Evolutionary conservation across 2,888 invertebrate genomes (phyloP).

Genomic region (Diachrysia chrysitis): DNA sequence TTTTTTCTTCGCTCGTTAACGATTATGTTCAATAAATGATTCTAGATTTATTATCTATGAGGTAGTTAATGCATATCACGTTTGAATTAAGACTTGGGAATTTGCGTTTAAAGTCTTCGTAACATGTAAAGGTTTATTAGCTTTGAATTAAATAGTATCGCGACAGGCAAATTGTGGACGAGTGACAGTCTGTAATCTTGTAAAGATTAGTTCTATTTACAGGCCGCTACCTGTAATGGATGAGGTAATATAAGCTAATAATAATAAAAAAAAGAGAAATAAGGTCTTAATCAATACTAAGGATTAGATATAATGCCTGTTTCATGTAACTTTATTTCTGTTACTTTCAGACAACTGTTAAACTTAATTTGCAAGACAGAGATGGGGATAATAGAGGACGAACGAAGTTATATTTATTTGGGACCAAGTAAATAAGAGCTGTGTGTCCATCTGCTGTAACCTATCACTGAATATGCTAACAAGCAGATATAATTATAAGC

Average conservation of each 20-base stretch:
- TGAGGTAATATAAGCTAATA: not conserved
- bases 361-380: not conserved
- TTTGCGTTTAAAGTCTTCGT: not conserved
- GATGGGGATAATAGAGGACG: not conserved
- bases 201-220: conserved; percentile 1
- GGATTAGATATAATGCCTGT: not conserved
- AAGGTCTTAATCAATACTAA: not conserved
- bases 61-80: conserved; percentile 17
- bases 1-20: conserved; percentile 34
- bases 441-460: not conserved
- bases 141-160: not conserved
- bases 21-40: conserved; percentile 30
- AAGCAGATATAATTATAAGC: conserved; percentile 28
- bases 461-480: conserved; percentile 35
- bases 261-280: conserved; percentile 3
- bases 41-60: conserved; percentile 35
- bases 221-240: conserved; percentile 3
- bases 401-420: not conserved
- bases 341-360: not conserved
- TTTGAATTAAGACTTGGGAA: conserved; percentile 8
- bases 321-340: not conserved
- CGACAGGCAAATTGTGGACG: not conserved
- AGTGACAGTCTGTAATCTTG: not conserved
- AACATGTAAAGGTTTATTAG: not conserved
- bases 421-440: conserved; percentile 10